A percentile compares a stretch with the other conserved stretches of the same genome.
These are phyloP conservation scores for Enteromius argenteus DNA, from an alignment of 2,797 vertebrate species.

Conservation along the genomic window DNA sequence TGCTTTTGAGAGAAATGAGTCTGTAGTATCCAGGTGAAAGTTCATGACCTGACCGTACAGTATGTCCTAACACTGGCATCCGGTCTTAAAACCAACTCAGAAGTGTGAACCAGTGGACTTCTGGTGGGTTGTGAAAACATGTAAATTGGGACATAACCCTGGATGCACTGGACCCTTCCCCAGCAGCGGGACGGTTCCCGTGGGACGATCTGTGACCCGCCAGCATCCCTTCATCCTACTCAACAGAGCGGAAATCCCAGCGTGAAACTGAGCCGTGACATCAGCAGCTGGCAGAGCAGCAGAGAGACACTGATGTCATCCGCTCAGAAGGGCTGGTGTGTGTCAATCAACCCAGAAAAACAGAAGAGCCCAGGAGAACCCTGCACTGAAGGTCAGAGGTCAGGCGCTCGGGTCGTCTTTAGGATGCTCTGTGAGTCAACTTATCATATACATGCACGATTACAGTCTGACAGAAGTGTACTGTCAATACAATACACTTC, in stretches of 20 bases:
- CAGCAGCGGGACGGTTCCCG: not conserved
- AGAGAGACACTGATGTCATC: conserved; percentile 71
- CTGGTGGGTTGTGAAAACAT: not conserved
- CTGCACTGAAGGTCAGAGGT: not conserved
- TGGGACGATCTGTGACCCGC: conserved; percentile 48
- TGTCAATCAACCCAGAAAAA: conserved; percentile 67
- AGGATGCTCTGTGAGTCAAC: not conserved
- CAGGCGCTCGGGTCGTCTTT: not conserved
- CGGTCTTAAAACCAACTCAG: not conserved
- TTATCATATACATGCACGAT: not conserved
- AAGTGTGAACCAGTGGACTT: not conserved
- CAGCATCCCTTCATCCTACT: conserved; percentile 71
- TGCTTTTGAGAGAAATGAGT: not conserved
- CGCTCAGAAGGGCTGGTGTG: conserved; percentile 70
- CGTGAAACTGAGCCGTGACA: conserved; percentile 80
- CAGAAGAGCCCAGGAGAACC: not conserved
- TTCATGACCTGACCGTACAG: not conserved
- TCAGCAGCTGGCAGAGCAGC: conserved; percentile 75
- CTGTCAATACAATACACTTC: too few species aligned
- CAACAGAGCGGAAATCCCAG: conserved; percentile 75
- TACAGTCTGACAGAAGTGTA: not conserved
- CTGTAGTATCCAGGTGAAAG: not conserved
- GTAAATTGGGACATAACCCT: not conserved
- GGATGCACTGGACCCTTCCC: not conserved
- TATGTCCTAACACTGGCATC: not conserved